Conservation (phyloP, 2,113 vertebrate genomes). For the Chloropsis hardwickii region DNA sequence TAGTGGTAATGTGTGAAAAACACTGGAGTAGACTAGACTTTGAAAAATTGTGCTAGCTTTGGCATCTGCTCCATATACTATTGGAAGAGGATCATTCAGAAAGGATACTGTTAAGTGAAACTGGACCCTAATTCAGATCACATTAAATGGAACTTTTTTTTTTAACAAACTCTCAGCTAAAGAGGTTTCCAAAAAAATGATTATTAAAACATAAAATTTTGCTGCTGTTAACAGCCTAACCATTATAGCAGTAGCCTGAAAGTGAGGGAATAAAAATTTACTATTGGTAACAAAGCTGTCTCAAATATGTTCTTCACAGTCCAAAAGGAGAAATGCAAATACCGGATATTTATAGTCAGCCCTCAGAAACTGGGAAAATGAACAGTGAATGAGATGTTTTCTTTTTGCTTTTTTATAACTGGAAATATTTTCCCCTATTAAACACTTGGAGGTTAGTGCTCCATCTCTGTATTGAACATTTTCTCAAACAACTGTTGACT, state of each 20-base stretch:
- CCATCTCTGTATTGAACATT: neutral
- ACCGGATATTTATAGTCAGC: neutral
- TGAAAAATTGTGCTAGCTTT: constrained; percentile 6
- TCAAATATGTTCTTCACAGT: neutral
- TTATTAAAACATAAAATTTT: constrained; percentile 25
- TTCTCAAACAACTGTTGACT: neutral
- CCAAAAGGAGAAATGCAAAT: constrained; percentile 31
- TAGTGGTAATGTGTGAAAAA: constrained; percentile 33
- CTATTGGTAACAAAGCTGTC: constrained; percentile 29
- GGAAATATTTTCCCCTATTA: constrained; percentile 22
- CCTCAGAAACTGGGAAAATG: constrained; percentile 5
- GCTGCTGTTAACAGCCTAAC: constrained; percentile 23
- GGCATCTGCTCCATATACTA: neutral
- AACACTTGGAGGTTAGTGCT: neutral
- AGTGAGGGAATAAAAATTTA: constrained; percentile 49
- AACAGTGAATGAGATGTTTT: neutral
- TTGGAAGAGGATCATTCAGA: constrained; percentile 39
- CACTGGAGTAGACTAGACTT: neutral
- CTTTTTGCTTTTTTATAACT: constrained; percentile 6
- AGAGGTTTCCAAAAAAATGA: neutral
- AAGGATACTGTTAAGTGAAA: constrained; percentile 29
- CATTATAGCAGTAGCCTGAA: neutral
- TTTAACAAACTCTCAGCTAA: constrained; percentile 23
- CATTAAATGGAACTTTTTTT: constrained; percentile 28
- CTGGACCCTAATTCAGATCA: neutral